Base-by-base conservation (phyloP, 2,113 vertebrate species). In the Poicephalus meyeri region DNA sequence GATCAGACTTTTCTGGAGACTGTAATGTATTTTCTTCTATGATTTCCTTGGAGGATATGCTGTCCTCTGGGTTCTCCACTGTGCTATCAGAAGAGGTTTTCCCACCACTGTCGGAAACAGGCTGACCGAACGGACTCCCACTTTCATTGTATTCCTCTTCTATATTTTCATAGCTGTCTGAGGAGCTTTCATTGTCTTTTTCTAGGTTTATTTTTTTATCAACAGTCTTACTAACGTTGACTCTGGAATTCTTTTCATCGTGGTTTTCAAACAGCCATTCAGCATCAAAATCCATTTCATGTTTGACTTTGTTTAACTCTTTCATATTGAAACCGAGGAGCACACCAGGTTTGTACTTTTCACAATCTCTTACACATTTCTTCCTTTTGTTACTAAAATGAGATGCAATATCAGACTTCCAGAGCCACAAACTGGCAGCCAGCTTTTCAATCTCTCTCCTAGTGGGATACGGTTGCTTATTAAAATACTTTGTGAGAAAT, bases 321-420 rank as follows among this genome's bases (percentile, higher is more conserved):
- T 99, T 98, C 99, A 99, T 99, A 73, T 99, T 99, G 97, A 99
- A 99, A 49, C 99, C 99, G 24, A 99, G 98, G 81, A 99, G 81
- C 87, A 99, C 99, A 2, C 97, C 97, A 4, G 98, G 95, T 35
- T 98, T 98, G 80, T 98, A 98, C 35, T 97, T 98, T 87, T 99
- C 99, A 78, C 99, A 99, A 69, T 99, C 99, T 80, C 98, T 95
- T 21, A 98, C 97, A 33, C 99, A 99, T 71, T 98, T 99, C 97
- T 99, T 99, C 95, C 99, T 98, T 60, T 98, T 99, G 96, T 98
- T 99, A 80, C 98, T 98, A 16, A 99, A 99, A 93, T 99, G 99
- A 95, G 98, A 98, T 2, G 99, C 98, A 25, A 99, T 99, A 95
- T 99, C 99, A 0, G 99, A 99, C 95, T 99, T 99, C 99, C 99